Percentiles rank a stretch among this genome's conserved stretches.
Evolutionary conservation across 2,888 invertebrate genomes (phyloP).

Genomic region (Nomada goodeniana): DNA sequence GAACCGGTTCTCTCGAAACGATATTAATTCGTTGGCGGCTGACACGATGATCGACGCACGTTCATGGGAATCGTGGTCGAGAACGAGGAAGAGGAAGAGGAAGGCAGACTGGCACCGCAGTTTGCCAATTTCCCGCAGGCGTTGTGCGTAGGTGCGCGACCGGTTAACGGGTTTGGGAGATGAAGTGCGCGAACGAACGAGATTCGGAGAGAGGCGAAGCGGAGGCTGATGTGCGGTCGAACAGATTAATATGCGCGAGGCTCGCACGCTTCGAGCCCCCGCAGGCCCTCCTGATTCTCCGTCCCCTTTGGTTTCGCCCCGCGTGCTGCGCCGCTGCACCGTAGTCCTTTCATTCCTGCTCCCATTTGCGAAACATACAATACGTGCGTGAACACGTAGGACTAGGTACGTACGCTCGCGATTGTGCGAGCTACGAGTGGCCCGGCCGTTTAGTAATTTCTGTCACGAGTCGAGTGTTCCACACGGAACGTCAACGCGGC

Average conservation of each 20-base stretch:
- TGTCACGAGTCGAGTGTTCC: slow-evolving; percentile 82
- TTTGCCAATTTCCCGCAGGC: slow-evolving; percentile 81
- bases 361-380: slow-evolving; percentile 63
- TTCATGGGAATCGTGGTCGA: slow-evolving; percentile 51
- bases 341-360: slow-evolving; percentile 60
- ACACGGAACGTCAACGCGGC: slow-evolving; percentile 71
- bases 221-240: slow-evolving; percentile 82
- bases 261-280: slow-evolving; percentile 69
- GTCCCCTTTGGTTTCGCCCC: slow-evolving; percentile 62
- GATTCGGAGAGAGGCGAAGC: slow-evolving; percentile 76
- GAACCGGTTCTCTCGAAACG: neutral
- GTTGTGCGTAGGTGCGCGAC: slow-evolving; percentile 76
- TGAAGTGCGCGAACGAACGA: slow-evolving; percentile 70
- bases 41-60: slow-evolving; percentile 59
- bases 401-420: slow-evolving; percentile 60
- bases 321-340: slow-evolving; percentile 39
- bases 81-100: slow-evolving; percentile 49
- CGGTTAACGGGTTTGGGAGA: slow-evolving; percentile 69
- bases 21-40: slow-evolving; percentile 39
- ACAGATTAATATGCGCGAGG: slow-evolving; percentile 83
- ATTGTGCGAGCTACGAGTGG: slow-evolving; percentile 61
- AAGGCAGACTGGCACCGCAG: slow-evolving; percentile 66
- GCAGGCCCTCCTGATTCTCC: slow-evolving; percentile 62
- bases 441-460: slow-evolving; percentile 82
- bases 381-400: slow-evolving; percentile 63